Evolutionary conservation across 2,888 invertebrate species (phyloP).

Genomic region (Xanthorhoe designata): DNA sequence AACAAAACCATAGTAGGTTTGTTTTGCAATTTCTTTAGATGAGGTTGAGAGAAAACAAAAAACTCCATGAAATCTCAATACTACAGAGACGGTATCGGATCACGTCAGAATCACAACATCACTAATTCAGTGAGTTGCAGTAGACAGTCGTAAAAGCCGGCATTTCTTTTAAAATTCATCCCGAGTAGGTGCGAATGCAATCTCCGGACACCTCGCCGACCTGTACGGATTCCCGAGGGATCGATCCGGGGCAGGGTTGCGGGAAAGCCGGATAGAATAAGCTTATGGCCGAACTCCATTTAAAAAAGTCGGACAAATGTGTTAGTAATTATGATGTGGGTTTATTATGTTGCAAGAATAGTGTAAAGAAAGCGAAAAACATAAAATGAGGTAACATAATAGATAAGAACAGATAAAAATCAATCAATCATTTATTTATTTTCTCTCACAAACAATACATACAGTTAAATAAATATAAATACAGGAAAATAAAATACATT

Average conservation of each 20-base stretch:
- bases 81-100: neutral
- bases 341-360: no score
- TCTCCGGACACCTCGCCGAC: slow-evolving; percentile 38
- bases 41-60: no score
- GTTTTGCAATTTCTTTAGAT: no score
- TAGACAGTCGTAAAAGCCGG: slow-evolving; percentile 10
- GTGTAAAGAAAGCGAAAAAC: no score
- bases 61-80: no score
- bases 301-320: neutral
- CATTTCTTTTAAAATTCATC: slow-evolving; percentile 28
- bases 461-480: no score
- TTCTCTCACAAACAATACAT: no score
- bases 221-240: slow-evolving; percentile 41
- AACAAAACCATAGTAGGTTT: no score
- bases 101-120: neutral
- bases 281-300: neutral
- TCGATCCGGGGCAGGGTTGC: slow-evolving; percentile 30
- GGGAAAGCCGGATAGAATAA: slow-evolving; percentile 8
- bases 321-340: neutral
- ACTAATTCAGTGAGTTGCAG: slow-evolving; percentile 2
- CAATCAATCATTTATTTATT: no score
- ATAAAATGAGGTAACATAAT: no score
- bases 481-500: no score
- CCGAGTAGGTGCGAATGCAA: slow-evolving; percentile 39
- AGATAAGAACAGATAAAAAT: no score